phyloP scores from a whole-genome alignment of 1,140 invertebrate genomes.

The Oncopodura yosiiana region DNA sequence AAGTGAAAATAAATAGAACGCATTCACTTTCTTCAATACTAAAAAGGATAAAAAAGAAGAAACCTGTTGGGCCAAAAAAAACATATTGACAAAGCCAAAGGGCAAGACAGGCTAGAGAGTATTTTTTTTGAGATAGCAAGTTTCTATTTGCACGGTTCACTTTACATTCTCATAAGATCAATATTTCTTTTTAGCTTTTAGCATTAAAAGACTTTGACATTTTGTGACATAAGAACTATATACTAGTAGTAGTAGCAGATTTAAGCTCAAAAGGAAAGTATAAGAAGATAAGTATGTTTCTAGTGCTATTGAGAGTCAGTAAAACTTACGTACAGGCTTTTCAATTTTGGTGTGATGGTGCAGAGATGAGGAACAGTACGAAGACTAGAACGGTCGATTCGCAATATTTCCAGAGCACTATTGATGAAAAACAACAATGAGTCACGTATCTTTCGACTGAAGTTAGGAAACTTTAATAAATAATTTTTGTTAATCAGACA shows the following conservation, averaged over 20 bases:
- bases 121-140: too few relatives aligned
- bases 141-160: not conserved
- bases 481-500: too few relatives aligned
- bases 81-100: too few relatives aligned
- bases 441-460: too few relatives aligned
- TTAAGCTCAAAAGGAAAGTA: not conserved
- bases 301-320: not conserved
- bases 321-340: slow-evolving; percentile 65
- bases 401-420: slow-evolving; percentile 61
- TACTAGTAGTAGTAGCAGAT: not conserved
- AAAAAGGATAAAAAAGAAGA: too few relatives aligned
- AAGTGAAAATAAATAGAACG: too few relatives aligned
- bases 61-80: too few relatives aligned
- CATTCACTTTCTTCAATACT: too few relatives aligned
- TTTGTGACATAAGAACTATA: not conserved
- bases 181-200: not conserved
- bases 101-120: too few relatives aligned
- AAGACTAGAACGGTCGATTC: slow-evolving; percentile 69
- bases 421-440: too few relatives aligned
- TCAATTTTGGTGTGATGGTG: slow-evolving; percentile 60
- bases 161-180: not conserved
- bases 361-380: slow-evolving; percentile 65
- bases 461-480: too few relatives aligned
- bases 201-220: not conserved
- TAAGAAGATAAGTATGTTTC: not conserved